Percentiles rank a stretch among this genome's conserved stretches.
Conservation (phyloP, 2,113 vertebrate genomes). For the Poeciliopsis turrubarensis region DNA sequence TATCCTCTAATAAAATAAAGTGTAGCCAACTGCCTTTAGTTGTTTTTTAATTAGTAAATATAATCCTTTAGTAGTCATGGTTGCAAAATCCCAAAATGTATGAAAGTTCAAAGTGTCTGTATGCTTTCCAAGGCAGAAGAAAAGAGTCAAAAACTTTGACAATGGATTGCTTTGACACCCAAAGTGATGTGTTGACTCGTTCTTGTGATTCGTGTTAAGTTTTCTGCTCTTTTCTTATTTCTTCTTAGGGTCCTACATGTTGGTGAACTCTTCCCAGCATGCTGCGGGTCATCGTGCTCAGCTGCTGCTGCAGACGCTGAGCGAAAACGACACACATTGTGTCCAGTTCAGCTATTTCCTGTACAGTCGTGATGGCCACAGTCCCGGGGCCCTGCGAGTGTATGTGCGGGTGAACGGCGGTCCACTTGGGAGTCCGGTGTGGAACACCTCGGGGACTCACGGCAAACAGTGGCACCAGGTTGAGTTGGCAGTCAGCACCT, state of each 20-base stretch:
- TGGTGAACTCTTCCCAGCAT: slow-evolving; percentile 97
- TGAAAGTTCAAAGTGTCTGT: too few relatives aligned
- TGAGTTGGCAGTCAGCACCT: slow-evolving; percentile 95
- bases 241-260: slow-evolving; percentile 89
- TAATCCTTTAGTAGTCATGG: too few relatives aligned
- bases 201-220: neutral
- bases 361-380: slow-evolving; percentile 91
- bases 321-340: slow-evolving; percentile 97
- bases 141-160: too few relatives aligned
- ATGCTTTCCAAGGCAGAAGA: neutral
- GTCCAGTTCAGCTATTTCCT: slow-evolving; percentile 98
- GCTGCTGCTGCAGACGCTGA: slow-evolving; percentile 90
- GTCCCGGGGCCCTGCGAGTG: slow-evolving; percentile 87
- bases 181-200: neutral
- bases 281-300: slow-evolving; percentile 88
- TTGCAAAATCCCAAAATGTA: too few relatives aligned
- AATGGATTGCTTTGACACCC: neutral
- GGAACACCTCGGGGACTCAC: slow-evolving; percentile 89
- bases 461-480: slow-evolving; percentile 95
- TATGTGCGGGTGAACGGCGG: slow-evolving; percentile 92
- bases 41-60: too few relatives aligned
- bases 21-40: too few relatives aligned
- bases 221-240: slow-evolving; percentile 17
- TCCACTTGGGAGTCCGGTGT: slow-evolving; percentile 88
- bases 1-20: too few relatives aligned